phyloP scores from a whole-genome alignment of 1,140 invertebrate genomes.

The Patella vulgata region DNA sequence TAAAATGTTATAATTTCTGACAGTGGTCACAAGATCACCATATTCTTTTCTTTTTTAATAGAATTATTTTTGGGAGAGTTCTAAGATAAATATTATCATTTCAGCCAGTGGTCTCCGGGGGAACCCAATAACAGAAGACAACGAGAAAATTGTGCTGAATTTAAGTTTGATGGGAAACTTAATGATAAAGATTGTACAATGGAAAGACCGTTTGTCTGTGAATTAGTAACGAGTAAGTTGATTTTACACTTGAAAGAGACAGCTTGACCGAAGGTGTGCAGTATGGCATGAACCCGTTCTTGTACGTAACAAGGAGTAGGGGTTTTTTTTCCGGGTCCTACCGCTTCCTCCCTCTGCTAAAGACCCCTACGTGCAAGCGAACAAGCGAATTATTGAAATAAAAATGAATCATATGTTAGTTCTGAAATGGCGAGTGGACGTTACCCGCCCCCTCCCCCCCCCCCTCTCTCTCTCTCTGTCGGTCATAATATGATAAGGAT shows the following conservation, averaged over 20 bases:
- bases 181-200: conserved; percentile 30
- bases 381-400: neutral
- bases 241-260: conserved; percentile 2
- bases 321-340: neutral
- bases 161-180: conserved; percentile 24
- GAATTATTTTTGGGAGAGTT: neutral
- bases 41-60: neutral
- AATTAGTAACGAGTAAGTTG: conserved; percentile 22
- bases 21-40: neutral
- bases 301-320: neutral
- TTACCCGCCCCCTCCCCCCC: no score
- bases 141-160: conserved; percentile 29
- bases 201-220: conserved; percentile 29
- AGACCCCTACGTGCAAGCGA: neutral
- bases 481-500: no score
- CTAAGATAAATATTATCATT: conserved; percentile 1
- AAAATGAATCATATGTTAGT: neutral
- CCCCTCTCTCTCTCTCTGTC: no score
- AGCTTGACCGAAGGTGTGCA: neutral
- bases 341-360: neutral
- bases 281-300: neutral
- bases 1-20: neutral
- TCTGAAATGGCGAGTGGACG: no score
- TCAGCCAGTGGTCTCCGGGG: conserved; percentile 26
- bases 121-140: conserved; percentile 30